A percentile compares a stretch with the other conserved stretches of the same genome.
Conservation (phyloP, 2,888 invertebrate genomes). For the Hirtodrosophila cameraria region DNA sequence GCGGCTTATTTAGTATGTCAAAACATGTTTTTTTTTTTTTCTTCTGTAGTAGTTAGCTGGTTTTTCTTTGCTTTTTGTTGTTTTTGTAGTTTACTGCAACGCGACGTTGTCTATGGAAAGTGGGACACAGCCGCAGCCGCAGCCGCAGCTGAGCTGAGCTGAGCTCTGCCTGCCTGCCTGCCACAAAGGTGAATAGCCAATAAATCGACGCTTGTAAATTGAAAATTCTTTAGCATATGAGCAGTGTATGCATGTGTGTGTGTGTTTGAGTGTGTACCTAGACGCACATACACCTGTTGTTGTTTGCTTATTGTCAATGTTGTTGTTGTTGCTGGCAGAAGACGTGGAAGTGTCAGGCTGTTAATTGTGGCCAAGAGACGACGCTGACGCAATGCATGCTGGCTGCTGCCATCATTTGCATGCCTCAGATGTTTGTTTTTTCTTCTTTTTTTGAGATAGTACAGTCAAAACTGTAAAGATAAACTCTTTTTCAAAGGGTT, state of each 20-base stretch:
- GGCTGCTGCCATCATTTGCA: conserved; percentile 64
- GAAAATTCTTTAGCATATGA: conserved; percentile 74
- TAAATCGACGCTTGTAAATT: conserved; percentile 81
- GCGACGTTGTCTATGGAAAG: conserved; percentile 67
- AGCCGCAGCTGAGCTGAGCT: conserved; percentile 22
- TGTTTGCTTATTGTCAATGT: conserved; percentile 31
- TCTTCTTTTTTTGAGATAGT: not conserved
- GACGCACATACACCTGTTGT: conserved; percentile 62
- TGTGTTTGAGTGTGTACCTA: conserved; percentile 48
- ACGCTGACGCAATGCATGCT: conserved; percentile 63
- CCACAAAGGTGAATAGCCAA: conserved; percentile 83
- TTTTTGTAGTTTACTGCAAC: conserved; percentile 54
- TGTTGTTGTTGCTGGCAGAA: conserved; percentile 21
- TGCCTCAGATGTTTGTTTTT: conserved; percentile 23
- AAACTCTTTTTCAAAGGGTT: too few relatives aligned
- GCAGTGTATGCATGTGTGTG: too few relatives aligned
- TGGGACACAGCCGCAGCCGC: conserved; percentile 65
- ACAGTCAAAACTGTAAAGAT: conserved; percentile 10
- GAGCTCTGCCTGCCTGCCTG: conserved; percentile 27
- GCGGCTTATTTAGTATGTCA: conserved; percentile 80
- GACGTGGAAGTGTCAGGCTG: conserved; percentile 21
- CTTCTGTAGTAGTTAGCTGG: conserved; percentile 7
- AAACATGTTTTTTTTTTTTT: conserved; percentile 74
- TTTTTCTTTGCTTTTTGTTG: conserved; percentile 12
- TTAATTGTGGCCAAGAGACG: conserved; percentile 52